Base-by-base conservation (phyloP, 2,888 invertebrate species). In the Myathropa florea region DNA sequence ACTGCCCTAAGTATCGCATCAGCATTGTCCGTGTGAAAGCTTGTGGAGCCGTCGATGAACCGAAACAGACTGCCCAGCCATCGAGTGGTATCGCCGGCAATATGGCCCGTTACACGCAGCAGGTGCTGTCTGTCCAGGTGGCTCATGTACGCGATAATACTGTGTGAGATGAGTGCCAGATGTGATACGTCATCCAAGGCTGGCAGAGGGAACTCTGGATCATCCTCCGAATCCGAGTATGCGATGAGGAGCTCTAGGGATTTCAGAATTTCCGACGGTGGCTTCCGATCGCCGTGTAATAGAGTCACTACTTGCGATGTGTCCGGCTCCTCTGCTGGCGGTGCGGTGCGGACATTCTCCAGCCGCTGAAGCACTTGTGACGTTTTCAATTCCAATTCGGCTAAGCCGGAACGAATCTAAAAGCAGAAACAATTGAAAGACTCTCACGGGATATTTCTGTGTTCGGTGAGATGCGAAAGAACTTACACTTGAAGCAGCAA, bases 21-120 rank as follows among this genome's bases (percentile, higher is more conserved):
- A 39, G 96, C 93, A 88, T 96, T 96, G 89, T 98, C 98, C 88
- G 97, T 96, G 91, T 98, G 97, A 91, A 97, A 98, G 91, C 96
- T 97, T 1, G 97, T 96, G 39, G 96, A 95, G 83, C 96, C 96
- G 90, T 97, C 97, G 83, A 95, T 94, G 91, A 97, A 95, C 89
- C 97, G 96, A 93, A 97, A 97, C 90, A 98, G 94, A 90, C 97
- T 96, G 71, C 97, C 95, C 90, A 98, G 94, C 98, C 98, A 98
- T 88, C 97, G 91, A 4, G 97, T 96, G 0, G 97, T 97, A 91
- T 98, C 98, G 33, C 96, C 95, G 0, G 96, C 96, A 88, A 98
- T 95, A 89, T 96, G 95, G 55, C 96, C 95, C 57, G 97, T 96
- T 23, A 98, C 94, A 89, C 96, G 95, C 76, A 96, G 95, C 72